Evolutionary conservation across 2,888 invertebrate species (phyloP).

Genomic region (Folsomia candida): DNA sequence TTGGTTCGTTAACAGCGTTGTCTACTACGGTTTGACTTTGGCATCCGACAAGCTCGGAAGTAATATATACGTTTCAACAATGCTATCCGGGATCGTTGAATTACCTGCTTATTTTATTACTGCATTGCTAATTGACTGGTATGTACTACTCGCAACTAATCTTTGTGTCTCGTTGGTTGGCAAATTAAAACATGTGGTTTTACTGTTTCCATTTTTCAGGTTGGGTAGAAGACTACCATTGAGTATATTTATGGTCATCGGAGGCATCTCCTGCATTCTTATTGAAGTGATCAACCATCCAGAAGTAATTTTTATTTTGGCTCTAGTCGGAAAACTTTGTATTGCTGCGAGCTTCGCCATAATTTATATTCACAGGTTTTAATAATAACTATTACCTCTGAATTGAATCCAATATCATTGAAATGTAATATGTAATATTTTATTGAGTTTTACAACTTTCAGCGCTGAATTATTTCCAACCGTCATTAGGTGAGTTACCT

Average conservation of each 20-base stretch:
- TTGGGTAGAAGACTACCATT: slow-evolving; percentile 50
- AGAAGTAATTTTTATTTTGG: slow-evolving; percentile 38
- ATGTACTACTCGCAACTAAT: slow-evolving; percentile 9
- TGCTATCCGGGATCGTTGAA: slow-evolving; percentile 51
- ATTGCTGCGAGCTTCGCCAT: slow-evolving; percentile 57
- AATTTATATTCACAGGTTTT: slow-evolving; percentile 55
- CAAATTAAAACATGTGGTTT: neutral
- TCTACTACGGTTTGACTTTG: slow-evolving; percentile 52
- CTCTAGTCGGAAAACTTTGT: slow-evolving; percentile 55
- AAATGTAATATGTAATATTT: neutral
- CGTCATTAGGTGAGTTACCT: no score
- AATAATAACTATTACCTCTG: neutral
- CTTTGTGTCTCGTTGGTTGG: neutral
- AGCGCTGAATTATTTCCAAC: slow-evolving; percentile 59
- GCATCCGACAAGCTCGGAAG: slow-evolving; percentile 50
- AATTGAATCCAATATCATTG: neutral
- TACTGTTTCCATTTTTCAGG: slow-evolving; percentile 14
- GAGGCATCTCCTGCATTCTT: slow-evolving; percentile 45
- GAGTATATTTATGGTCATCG: slow-evolving; percentile 46
- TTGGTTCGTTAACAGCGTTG: slow-evolving; percentile 38
- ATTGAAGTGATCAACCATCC: slow-evolving; percentile 35
- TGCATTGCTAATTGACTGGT: slow-evolving; percentile 50
- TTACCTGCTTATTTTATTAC: slow-evolving; percentile 51
- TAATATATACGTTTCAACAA: slow-evolving; percentile 50
- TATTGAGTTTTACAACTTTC: neutral